These are phyloP conservation scores for Takifugu bimaculatus DNA, from an alignment of 2,113 vertebrate species.

Conservation along the genomic window DNA sequence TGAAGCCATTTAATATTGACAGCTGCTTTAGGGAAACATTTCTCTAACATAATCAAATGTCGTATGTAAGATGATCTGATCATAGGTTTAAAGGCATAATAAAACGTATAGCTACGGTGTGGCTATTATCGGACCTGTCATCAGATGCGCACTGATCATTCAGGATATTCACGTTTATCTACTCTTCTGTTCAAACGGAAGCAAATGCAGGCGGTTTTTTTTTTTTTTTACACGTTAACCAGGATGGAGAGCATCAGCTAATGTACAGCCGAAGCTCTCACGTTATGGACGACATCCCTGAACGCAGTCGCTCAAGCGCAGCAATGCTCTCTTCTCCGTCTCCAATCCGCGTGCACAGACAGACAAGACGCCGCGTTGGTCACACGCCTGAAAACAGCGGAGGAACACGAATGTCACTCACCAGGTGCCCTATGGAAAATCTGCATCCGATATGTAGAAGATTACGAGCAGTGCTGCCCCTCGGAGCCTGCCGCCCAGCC, in stretches of 20 bases:
- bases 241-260: constrained; percentile 3
- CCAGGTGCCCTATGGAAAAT: constrained; percentile 33
- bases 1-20: neutral
- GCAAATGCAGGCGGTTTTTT: constrained; percentile 7
- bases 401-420: constrained; percentile 32
- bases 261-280: constrained; percentile 17
- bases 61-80: neutral
- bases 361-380: neutral
- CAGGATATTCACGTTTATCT: neutral
- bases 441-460: constrained; percentile 46
- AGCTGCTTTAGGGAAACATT: neutral
- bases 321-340: constrained; percentile 32
- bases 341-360: constrained; percentile 7
- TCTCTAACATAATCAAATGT: neutral
- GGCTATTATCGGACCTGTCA: neutral
- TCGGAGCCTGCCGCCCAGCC: constrained; percentile 57
- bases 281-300: constrained; percentile 35
- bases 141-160: neutral
- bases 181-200: neutral
- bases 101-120: neutral
- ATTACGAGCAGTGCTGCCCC: constrained; percentile 23
- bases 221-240: neutral
- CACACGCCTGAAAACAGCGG: neutral
- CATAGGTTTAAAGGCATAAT: neutral
- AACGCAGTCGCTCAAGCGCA: constrained; percentile 26